Conservation (phyloP, 1,140 invertebrate genomes). For the Dendroctonus ponderosae region DNA sequence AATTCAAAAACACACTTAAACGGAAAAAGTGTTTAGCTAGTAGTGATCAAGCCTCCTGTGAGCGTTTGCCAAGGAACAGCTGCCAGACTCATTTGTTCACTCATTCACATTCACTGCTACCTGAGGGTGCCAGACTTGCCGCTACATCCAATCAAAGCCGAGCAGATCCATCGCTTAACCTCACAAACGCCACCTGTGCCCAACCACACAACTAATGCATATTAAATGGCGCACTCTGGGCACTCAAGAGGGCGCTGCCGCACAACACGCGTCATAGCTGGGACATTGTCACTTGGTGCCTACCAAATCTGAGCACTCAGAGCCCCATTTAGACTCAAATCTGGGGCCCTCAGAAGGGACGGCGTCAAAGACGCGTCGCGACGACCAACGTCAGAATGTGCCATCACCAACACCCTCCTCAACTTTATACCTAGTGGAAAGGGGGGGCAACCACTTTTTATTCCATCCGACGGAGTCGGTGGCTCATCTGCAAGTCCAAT, state of each 20-base stretch:
- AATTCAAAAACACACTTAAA: too few species aligned
- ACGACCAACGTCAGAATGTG: slow-evolving; percentile 50
- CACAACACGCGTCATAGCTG: slow-evolving; percentile 10
- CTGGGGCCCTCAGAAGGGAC: slow-evolving; percentile 14
- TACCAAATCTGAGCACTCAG: slow-evolving; percentile 15
- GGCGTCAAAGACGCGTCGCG: slow-evolving; percentile 37
- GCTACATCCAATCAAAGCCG: too few species aligned
- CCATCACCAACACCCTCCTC: slow-evolving; percentile 49
- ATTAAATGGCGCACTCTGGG: slow-evolving; percentile 22
- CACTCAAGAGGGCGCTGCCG: slow-evolving; percentile 29
- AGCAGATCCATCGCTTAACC: too few species aligned
- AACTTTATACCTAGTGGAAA: slow-evolving; percentile 51
- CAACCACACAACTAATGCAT: slow-evolving; percentile 25
- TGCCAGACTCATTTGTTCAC: too few species aligned
- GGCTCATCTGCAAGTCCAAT: slow-evolving; percentile 86
- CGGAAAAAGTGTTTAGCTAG: too few species aligned
- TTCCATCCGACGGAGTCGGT: slow-evolving; percentile 50
- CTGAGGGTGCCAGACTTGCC: too few species aligned
- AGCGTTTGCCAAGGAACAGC: too few species aligned
- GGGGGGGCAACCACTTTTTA: slow-evolving; percentile 52
- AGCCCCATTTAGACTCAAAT: not conserved
- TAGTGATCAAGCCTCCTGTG: too few species aligned
- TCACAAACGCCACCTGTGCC: slow-evolving; percentile 17
- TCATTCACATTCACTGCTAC: too few species aligned
- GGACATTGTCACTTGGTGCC: slow-evolving; percentile 23